Evolutionary conservation across 2,113 vertebrate species (phyloP), one percentile per base, ranked within the genome.

Genomic region (Phasianus colchicus): DNA sequence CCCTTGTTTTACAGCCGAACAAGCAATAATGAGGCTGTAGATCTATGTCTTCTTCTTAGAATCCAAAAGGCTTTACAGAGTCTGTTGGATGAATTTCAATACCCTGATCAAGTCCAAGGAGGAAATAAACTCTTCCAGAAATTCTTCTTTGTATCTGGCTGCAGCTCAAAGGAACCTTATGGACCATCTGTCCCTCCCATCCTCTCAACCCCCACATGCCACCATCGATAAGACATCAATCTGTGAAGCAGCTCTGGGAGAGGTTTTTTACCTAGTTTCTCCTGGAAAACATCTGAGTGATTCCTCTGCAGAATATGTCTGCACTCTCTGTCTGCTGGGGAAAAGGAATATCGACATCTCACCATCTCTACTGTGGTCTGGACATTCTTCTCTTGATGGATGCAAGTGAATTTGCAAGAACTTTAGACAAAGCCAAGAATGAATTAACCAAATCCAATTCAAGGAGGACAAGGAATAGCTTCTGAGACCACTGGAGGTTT

Each of bases 111-210:
- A 89, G 70, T 96, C 95, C 96, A 96, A 93, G 91, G 77, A 96
- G 96, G 95, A 96, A 96, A 95, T 90, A 95, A 96, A 55, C 94
- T 93, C 90, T 94, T 95, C 95, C 96, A 96, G 89, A 96, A 93
- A 95, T 84, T 92, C 93, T 96, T 94, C 88, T 93, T 47, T 52
- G 73, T 94, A 36, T 94, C 90, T 96, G 95, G 95, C 96, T 95
- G 86, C 86, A 95, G 76, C 92, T 96, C 95, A 96, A 96, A 94
- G 65, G 54, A 95, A 90, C 83, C 86, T 86, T 84, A 96, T 84
- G 86, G 93, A 92, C 93, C 86, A 94, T 96, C 95, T 96, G 93
- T 96, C 93, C 92, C 61, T 93, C 66, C 96, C 58, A 93, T 96
- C 77, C 93, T 94, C 80, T 94, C 90, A 94, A 90, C 81, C 92